phyloP scores from a whole-genome alignment of 2,888 invertebrate genomes.

The Leucozona laternaria region DNA sequence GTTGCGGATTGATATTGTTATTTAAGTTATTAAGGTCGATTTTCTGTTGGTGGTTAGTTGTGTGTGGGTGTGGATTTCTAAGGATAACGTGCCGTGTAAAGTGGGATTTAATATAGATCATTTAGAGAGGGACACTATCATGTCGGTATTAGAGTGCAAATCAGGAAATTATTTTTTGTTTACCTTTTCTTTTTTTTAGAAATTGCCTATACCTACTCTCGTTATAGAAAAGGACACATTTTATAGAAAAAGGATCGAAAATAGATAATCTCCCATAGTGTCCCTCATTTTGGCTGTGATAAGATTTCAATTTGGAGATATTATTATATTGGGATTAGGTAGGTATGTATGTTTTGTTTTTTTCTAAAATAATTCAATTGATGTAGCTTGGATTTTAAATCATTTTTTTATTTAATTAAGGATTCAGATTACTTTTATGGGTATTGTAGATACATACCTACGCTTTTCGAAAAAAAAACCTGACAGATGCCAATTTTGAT shows the following conservation, averaged over 20 bases:
- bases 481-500: too few relatives aligned
- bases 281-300: constrained; percentile 7
- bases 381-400: not conserved
- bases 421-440: not conserved
- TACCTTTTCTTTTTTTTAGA: not conserved
- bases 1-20: constrained; percentile 26
- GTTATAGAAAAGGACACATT: not conserved
- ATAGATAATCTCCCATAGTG: not conserved
- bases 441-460: too few relatives aligned
- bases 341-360: not conserved
- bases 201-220: not conserved
- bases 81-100: constrained; percentile 39
- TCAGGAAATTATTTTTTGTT: constrained; percentile 46
- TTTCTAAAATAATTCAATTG: not conserved
- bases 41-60: constrained; percentile 23
- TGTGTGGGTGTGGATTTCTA: constrained; percentile 4
- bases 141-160: constrained; percentile 41
- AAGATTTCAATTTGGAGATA: constrained; percentile 33
- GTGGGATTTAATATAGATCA: constrained; percentile 66
- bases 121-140: constrained; percentile 48
- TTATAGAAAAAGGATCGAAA: not conserved
- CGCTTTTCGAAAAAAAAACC: too few relatives aligned
- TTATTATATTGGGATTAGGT: not conserved
- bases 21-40: constrained; percentile 30
- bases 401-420: not conserved